A percentile compares a stretch with the other conserved stretches of the same genome.
Evolutionary conservation across 1,140 invertebrate genomes (phyloP).

Genomic region (Drosophila chauvacae): DNA sequence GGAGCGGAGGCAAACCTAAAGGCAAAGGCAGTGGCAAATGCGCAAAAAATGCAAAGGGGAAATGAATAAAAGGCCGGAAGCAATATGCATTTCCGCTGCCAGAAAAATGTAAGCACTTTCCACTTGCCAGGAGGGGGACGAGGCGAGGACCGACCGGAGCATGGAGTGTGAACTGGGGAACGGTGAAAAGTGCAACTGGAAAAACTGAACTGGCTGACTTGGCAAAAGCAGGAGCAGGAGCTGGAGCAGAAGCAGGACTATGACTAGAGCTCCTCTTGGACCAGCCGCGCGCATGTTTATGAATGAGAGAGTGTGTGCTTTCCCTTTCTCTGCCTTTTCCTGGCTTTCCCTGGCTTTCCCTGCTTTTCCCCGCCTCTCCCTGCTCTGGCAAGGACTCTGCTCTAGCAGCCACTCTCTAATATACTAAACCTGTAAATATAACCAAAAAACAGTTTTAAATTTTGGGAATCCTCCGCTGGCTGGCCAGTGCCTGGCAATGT

Average conservation of each 20-base stretch:
- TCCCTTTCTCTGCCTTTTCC: slow-evolving; percentile 25
- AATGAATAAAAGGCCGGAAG: slow-evolving; percentile 70
- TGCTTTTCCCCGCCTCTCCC: neutral
- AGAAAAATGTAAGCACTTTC: slow-evolving; percentile 76
- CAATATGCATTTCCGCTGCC: slow-evolving; percentile 78
- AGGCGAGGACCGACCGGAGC: no score
- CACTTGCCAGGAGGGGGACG: slow-evolving; percentile 45
- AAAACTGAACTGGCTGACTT: slow-evolving; percentile 24
- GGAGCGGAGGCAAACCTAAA: slow-evolving; percentile 16
- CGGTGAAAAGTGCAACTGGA: slow-evolving; percentile 50
- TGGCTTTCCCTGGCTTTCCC: neutral
- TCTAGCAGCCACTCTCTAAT: slow-evolving; percentile 32
- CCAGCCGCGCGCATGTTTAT: slow-evolving; percentile 40
- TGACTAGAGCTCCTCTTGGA: slow-evolving; percentile 14
- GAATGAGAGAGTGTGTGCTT: slow-evolving; percentile 39
- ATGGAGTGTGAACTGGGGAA: slow-evolving; percentile 24
- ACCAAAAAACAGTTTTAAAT: slow-evolving; percentile 52
- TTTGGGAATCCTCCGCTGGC: slow-evolving; percentile 37
- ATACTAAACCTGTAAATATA: slow-evolving; percentile 43
- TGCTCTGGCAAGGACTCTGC: slow-evolving; percentile 10
- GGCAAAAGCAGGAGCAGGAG: slow-evolving; percentile 5
- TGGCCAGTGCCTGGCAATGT: slow-evolving; percentile 45
- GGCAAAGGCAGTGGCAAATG: slow-evolving; percentile 26
- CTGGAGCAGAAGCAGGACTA: neutral
- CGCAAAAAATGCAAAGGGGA: slow-evolving; percentile 54